Evolutionary conservation across 2,888 invertebrate species (phyloP).

Genomic region (Epirrita christyi): DNA sequence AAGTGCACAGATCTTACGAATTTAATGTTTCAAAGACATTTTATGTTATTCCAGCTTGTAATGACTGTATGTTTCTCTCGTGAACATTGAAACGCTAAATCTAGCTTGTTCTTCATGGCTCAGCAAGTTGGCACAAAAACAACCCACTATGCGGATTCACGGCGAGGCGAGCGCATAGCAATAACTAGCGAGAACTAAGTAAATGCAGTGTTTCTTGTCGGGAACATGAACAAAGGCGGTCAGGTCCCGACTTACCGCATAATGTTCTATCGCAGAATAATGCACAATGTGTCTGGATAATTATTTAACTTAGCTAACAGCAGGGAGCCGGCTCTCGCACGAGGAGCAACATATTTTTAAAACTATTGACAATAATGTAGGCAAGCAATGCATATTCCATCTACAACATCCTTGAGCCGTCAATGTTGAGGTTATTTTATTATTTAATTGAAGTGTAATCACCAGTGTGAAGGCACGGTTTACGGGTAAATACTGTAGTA

Average conservation of each 20-base stretch:
- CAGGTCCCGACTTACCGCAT: slow-evolving; percentile 3
- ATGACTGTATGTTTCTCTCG: slow-evolving; percentile 7
- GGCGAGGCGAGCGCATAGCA: slow-evolving; percentile 3
- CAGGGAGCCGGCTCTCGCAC: no score
- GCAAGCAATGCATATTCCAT: no score
- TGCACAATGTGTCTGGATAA: not conserved
- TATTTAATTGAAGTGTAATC: no score
- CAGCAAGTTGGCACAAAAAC: slow-evolving; percentile 28
- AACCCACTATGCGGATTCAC: slow-evolving; percentile 2
- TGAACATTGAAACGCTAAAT: slow-evolving; percentile 10
- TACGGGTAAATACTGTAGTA: no score
- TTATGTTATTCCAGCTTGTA: not conserved
- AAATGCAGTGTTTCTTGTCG: slow-evolving; percentile 14
- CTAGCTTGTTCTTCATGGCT: slow-evolving; percentile 20
- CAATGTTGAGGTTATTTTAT: no score
- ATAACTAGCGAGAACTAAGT: slow-evolving; percentile 3
- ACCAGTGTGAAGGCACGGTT: no score
- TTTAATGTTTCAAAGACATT: no score
- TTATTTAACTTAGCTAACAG: no score
- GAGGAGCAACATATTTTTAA: no score
- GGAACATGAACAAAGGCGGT: slow-evolving; percentile 4
- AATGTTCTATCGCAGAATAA: slow-evolving; percentile 1
- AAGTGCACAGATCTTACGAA: no score
- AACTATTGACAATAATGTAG: no score
- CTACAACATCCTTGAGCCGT: no score